Base-by-base conservation (phyloP, 2,113 vertebrate genomes). In the Deroptyus accipitrinus region DNA sequence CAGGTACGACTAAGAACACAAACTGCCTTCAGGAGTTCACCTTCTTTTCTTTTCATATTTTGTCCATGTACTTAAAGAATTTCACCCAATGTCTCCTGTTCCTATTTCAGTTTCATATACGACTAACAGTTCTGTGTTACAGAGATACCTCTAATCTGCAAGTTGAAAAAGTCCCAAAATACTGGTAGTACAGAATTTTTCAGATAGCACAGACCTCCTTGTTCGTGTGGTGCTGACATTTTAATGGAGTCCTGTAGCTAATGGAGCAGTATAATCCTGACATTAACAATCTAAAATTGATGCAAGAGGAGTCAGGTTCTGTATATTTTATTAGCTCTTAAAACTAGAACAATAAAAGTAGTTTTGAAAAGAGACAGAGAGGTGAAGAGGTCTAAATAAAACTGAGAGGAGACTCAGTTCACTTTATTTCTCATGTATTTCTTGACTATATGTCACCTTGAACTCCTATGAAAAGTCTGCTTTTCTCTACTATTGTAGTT, bases 281-380 rank as follows among this genome's bases (percentile, higher is more conserved):
- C 35, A 66, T 72, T 79, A 79, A 76, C 57, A 72, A 84, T 41
- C 67, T 77, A 77, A 93, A 94, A 74, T 7, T 79, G 57, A 88
- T 57, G 78, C 67, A 92, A 84, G 57, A 79, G 9, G 33, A 79
- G 25, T 85, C 35, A 39, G 15, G 31, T 52, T 95, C 90, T 88
- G 33, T 84, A 35, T 80, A 66, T 95, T 96, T 96, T 92, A 93
- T 91, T 94, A 94, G 62, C 31, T 94, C 46, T 92, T 97, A 92
- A 94, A 94, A 96, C 25, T 51, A 76, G 84, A 90, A 33, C 41
- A 69, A 49, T 69, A 89, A 77, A 85, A 76, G 74, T 79, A 73
- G 54, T 69, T 87, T 90, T 83, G 75, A 96, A 92, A 89, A 81
- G 54, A 89, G 83, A 90, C 35, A 90, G 77, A 83, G 25, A 91